phyloP scores from a whole-genome alignment of 1,140 invertebrate species.

The Antheraea pernyi region DNA sequence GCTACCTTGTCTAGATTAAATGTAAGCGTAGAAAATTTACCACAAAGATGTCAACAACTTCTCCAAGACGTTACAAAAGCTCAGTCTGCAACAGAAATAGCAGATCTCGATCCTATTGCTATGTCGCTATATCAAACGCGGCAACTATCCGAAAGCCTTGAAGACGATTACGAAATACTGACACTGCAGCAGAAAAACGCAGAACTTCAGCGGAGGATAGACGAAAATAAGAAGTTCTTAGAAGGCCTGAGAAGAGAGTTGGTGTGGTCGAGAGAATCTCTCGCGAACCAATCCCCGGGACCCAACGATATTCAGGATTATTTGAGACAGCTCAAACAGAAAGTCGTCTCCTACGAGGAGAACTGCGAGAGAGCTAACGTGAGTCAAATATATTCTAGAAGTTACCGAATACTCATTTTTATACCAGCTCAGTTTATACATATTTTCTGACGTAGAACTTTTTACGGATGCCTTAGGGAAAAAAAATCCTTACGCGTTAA shows the following conservation, averaged over 20 bases:
- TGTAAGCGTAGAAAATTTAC: constrained; percentile 48
- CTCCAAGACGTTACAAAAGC: constrained; percentile 38
- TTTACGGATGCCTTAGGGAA: too few species aligned
- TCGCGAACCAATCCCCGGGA: constrained; percentile 45
- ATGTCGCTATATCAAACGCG: constrained; percentile 50
- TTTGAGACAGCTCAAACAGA: constrained; percentile 58
- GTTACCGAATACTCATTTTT: too few species aligned
- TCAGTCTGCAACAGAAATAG: constrained; percentile 40
- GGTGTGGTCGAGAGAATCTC: constrained; percentile 42
- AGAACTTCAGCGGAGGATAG: constrained; percentile 51
- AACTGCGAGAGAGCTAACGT: constrained; percentile 62
- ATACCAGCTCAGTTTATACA: too few species aligned
- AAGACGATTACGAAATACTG: constrained; percentile 62
- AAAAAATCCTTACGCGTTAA: too few species aligned
- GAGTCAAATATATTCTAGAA: too few species aligned
- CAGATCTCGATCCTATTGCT: constrained; percentile 48
- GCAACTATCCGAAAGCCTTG: constrained; percentile 43
- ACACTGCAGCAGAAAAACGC: constrained; percentile 60
- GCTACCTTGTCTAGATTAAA: constrained; percentile 52
- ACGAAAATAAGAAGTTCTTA: constrained; percentile 58
- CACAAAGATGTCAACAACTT: constrained; percentile 51
- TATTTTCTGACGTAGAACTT: too few species aligned
- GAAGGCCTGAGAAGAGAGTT: constrained; percentile 59
- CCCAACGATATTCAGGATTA: constrained; percentile 58
- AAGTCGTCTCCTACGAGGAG: constrained; percentile 61